These are phyloP conservation scores for Eulimnadia texana DNA, from an alignment of 1,140 invertebrate genomes.

Conservation along the genomic window DNA sequence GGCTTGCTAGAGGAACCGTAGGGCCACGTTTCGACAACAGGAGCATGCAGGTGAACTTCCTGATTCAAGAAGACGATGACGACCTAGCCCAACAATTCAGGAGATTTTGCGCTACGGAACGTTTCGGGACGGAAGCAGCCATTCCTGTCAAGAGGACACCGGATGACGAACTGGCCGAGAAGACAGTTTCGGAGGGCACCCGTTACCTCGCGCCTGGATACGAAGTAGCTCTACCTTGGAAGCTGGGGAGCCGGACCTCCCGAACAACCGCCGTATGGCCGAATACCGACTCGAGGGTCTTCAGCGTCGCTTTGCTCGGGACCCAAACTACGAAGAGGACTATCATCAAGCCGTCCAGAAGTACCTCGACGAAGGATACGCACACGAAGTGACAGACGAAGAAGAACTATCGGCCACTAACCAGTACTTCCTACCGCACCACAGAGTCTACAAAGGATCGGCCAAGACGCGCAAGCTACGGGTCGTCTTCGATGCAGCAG, in stretches of 20 bases:
- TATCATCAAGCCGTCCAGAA: not conserved
- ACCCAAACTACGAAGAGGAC: not conserved
- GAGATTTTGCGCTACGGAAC: constrained; percentile 2
- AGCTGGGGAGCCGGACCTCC: not conserved
- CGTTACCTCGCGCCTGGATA: not conserved
- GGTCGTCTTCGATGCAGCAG: constrained; percentile 2
- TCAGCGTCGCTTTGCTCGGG: not conserved
- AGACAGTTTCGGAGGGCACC: not conserved
- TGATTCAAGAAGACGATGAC: no score
- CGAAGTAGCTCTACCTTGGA: not conserved
- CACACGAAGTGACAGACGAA: not conserved
- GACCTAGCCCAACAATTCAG: not conserved
- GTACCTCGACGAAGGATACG: not conserved
- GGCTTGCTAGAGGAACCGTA: not conserved
- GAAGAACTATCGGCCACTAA: not conserved
- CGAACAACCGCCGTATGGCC: not conserved
- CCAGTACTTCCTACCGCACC: not conserved
- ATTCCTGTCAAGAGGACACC: not conserved
- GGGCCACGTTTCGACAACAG: no score
- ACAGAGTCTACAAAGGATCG: not conserved
- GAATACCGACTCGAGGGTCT: not conserved
- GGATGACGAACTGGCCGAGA: not conserved
- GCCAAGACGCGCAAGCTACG: not conserved
- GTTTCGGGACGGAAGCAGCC: not conserved
- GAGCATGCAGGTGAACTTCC: no score